Evolutionary conservation across 1,140 invertebrate species (phyloP), one percentile per base, ranked within the genome.

Genomic region (Solenopsis fugax): DNA sequence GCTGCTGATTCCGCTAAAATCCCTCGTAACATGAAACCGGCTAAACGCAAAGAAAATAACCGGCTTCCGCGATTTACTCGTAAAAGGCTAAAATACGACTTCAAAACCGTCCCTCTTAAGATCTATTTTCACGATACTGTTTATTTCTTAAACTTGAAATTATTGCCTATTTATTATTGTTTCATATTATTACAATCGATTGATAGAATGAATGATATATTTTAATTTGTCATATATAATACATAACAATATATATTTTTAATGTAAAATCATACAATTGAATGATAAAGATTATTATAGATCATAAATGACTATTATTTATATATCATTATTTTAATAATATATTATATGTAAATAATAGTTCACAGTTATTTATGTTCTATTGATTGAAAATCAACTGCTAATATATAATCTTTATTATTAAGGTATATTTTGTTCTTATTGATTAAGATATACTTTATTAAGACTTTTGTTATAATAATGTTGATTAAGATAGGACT

Each of bases 1-100:
- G 67, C 48, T 69, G 87, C 85, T 91, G 91, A 91, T 87, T 90
- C 86, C 45, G 73, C 86, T 84, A 86, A 87, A 88, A 78, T 86
- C 29, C 21, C 1, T 4, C 48, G 85, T 67, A 80, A 80, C 60
- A 60, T 29, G 52, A 78, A 81, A 80, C 73, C 56, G 5, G 84
- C 62, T 65, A 71, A 80, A 60, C 24, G 64, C 76, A 64, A 41
- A 41, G 76, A 80, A 86, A 86, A 80, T 78, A 78, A 85, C 3
- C 29, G 56, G 2, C 62, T 85, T 37, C 58, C 58, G 21, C 45
- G 41, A 50, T 54, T 50, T 60, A 60, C 24, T 60, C 54, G 41
- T 37, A 60, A 48, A 84, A 48, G 62, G 18, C 16, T 62, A 75
- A 50, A 73, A 73, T 82, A 60, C 52, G 16, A 75, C 21, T n/a